Evolutionary conservation across 2,113 vertebrate genomes (phyloP).

Genomic region (Cettia cetti): DNA sequence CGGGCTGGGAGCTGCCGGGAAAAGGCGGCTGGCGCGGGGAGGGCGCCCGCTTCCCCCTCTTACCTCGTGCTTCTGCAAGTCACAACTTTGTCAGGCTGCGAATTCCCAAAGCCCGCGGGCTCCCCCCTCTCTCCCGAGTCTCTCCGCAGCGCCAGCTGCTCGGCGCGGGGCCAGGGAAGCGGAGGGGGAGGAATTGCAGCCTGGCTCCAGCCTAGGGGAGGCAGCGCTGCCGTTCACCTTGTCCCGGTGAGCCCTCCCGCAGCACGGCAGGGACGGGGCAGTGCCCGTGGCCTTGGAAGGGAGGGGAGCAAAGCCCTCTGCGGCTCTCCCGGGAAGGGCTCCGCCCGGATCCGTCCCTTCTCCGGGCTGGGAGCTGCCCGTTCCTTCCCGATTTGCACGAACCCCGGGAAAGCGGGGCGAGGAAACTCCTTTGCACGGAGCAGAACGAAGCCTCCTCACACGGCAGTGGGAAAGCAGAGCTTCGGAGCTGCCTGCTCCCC

Average conservation of each 20-base stretch:
- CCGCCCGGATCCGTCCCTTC: too few relatives aligned
- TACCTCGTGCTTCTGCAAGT: background rate
- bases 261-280: background rate
- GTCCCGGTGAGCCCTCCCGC: accelerated
- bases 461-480: too few relatives aligned
- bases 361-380: too few relatives aligned
- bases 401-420: background rate
- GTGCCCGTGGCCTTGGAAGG: too few relatives aligned
- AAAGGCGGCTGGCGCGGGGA: background rate
- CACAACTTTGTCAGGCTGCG: background rate
- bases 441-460: too few relatives aligned
- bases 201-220: background rate
- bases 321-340: too few relatives aligned
- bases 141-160: background rate
- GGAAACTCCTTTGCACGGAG: background rate
- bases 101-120: background rate
- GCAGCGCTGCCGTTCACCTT: too few relatives aligned
- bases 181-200: background rate
- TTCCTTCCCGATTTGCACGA: too few relatives aligned
- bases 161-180: background rate
- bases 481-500: background rate
- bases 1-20: background rate
- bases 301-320: too few relatives aligned
- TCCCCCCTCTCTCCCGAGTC: background rate
- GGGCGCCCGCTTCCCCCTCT: background rate